A percentile compares a stretch with the other conserved stretches of the same genome.
Conservation (phyloP, 2,888 invertebrate genomes). For the Horisme vitalbata region DNA sequence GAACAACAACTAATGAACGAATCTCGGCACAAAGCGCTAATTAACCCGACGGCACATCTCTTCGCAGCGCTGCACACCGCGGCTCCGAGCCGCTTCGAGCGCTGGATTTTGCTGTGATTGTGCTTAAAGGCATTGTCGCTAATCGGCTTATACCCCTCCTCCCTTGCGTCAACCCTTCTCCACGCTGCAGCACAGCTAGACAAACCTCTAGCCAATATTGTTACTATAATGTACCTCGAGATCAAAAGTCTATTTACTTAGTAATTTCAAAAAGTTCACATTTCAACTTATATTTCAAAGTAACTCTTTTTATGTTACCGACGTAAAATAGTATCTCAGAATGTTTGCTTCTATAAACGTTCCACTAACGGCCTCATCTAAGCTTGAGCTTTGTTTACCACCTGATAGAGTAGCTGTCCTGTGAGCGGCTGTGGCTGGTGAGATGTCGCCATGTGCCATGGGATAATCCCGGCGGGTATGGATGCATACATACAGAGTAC, state of each 20-base stretch:
- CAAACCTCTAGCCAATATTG: too few species aligned
- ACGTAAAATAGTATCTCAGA: too few species aligned
- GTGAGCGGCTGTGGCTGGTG: constrained; percentile 2
- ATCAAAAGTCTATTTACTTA: too few species aligned
- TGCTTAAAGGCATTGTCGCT: constrained; percentile 23
- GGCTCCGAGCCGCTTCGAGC: constrained; percentile 15
- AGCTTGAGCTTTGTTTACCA: too few species aligned
- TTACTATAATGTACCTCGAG: not conserved
- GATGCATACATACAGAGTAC: not conserved
- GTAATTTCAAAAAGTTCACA: too few species aligned
- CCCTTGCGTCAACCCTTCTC: not conserved
- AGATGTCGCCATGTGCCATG: constrained; percentile 16
- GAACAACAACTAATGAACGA: constrained; percentile 16
- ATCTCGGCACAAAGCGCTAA: constrained; percentile 9
- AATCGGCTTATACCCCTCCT: constrained; percentile 25
- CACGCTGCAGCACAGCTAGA: not conserved
- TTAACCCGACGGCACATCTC: constrained; percentile 11
- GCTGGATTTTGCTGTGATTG: constrained; percentile 22
- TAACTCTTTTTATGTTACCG: too few species aligned
- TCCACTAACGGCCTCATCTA: too few species aligned
- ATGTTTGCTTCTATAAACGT: too few species aligned
- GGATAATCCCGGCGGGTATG: constrained; percentile 10
- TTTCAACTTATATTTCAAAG: too few species aligned
- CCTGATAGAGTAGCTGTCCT: too few species aligned
- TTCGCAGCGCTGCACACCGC: constrained; percentile 5